phyloP scores from a whole-genome alignment of 2,113 vertebrate species.

The Saguinus midas region DNA sequence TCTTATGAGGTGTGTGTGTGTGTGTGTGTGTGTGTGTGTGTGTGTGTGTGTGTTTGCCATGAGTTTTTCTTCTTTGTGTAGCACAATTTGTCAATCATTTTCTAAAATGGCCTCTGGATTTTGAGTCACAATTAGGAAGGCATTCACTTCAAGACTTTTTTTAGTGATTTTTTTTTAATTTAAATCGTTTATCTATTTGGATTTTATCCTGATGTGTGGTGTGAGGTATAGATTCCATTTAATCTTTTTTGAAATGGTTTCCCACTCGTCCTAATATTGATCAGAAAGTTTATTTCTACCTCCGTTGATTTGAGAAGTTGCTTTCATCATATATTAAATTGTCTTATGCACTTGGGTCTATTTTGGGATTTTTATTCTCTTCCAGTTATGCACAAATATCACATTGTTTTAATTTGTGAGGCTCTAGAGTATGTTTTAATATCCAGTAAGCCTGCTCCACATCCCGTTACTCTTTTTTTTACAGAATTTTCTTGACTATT shows the following conservation, averaged over 20 bases:
- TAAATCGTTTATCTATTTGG: background rate
- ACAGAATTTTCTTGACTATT: background rate
- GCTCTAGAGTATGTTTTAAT: background rate
- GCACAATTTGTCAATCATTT: background rate
- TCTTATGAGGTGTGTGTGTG: background rate
- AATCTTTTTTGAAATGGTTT: background rate
- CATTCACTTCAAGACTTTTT: background rate
- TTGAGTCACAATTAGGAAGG: background rate
- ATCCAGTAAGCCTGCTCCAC: background rate
- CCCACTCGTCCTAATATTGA: background rate
- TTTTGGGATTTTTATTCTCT: background rate
- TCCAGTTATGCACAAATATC: background rate
- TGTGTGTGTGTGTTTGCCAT: background rate
- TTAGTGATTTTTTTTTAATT: background rate
- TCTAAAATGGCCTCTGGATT: background rate
- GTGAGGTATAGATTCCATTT: background rate
- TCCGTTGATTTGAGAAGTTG: background rate
- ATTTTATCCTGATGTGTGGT: background rate
- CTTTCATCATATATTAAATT: conserved; percentile 4
- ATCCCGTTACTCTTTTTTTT: background rate
- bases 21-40: background rate
- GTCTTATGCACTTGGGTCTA: background rate
- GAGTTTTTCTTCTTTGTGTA: background rate
- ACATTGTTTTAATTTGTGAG: background rate
- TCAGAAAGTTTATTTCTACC: background rate